Evolutionary conservation across 2,888 invertebrate genomes (phyloP), one percentile per base, ranked within the genome.

Genomic region (Melanchra persicariae): DNA sequence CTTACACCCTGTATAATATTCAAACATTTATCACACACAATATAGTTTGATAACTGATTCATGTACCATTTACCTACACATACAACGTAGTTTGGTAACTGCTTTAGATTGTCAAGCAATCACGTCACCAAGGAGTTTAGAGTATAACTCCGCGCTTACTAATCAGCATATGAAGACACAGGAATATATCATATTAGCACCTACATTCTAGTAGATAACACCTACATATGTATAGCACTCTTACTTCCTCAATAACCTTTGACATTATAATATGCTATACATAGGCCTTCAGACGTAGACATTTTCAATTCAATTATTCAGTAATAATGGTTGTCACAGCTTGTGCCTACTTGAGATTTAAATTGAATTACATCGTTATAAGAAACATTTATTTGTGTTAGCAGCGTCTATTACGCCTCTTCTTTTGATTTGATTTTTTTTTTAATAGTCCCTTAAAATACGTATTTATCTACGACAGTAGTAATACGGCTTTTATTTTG

Each of bases 271-370:
- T 19, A 24, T 19, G 43, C 17, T 77, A 47, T 66, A 54, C 40
- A 55, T 54, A 63, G 34, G 17, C 19, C 34, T 45, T 30, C 12
- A 54, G 37, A 63, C 45, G 59, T 52, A 60, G 49, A 59, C 45
- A 58, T 74, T 71, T 68, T 61, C 60, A 71, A 75, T 77, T 61
- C 55, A 81, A 82, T 83, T 81, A 75, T 58, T 58, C 51, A 65
- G 37, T 60, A 66, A 64, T 77, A 77, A 79, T 66, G 62, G 30
- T 43, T 40, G 61, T 75, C 66, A 54, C 65, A 69, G 68, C 70
- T 71, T 59, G 67, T 66, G 52, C 59, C 40, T 61, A 68, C 58
- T 77, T 65, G 24, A 66, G 72, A 70, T 82, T 74, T 62, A 47
- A 81, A 81, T 66, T 64, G 52, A 69, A 66, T 74, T 68, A 61